Conservation (phyloP, 2,797 vertebrate species). For the Enteromius paludinosus region DNA sequence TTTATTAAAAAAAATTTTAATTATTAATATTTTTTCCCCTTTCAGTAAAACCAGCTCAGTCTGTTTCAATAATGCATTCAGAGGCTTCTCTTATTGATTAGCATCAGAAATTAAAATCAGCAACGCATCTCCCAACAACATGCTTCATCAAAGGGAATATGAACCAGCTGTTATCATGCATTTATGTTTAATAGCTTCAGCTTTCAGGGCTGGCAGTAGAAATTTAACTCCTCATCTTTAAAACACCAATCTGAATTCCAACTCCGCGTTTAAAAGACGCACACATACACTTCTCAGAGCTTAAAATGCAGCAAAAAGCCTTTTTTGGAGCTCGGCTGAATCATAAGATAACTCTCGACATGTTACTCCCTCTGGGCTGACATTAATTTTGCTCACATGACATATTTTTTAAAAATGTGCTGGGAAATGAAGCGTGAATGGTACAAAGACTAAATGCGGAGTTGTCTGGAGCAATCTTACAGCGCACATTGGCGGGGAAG, state of each 20-base stretch:
- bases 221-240: slow-evolving; percentile 71
- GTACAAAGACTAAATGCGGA: slow-evolving; percentile 7
- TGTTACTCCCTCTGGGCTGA: slow-evolving; percentile 60
- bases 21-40: neutral
- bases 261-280: slow-evolving; percentile 68
- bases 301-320: slow-evolving; percentile 60
- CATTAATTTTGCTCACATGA: slow-evolving; percentile 51
- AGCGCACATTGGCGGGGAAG: slow-evolving; percentile 3
- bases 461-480: slow-evolving; percentile 32
- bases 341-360: slow-evolving; percentile 61
- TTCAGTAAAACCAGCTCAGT: slow-evolving; percentile 13
- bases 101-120: slow-evolving; percentile 46
- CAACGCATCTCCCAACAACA: slow-evolving; percentile 65
- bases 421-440: slow-evolving; percentile 28
- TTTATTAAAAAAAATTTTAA: too few relatives aligned
- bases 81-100: slow-evolving; percentile 34
- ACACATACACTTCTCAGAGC: slow-evolving; percentile 64
- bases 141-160: slow-evolving; percentile 68
- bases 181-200: slow-evolving; percentile 75
- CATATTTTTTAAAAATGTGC: slow-evolving; percentile 37
- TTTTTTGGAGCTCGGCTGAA: slow-evolving; percentile 60
- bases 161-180: slow-evolving; percentile 67
- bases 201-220: slow-evolving; percentile 46
- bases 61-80: slow-evolving; percentile 6
- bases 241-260: slow-evolving; percentile 67